Base-by-base conservation (phyloP, 2,888 invertebrate genomes). In the Germaria angustata region DNA sequence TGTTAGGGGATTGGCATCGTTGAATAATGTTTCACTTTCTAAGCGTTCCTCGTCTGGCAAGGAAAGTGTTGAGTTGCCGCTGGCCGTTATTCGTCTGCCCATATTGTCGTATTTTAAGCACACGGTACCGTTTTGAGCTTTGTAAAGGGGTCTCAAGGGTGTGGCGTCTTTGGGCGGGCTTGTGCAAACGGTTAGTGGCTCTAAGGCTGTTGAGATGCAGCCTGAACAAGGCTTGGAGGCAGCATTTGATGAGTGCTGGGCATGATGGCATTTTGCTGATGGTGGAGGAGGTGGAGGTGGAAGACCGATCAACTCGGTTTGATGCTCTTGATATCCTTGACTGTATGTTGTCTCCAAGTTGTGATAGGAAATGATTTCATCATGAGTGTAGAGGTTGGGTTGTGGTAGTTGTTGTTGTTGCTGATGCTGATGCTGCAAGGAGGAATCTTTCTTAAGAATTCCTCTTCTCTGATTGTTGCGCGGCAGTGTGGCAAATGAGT, bases 31-130 rank as follows among this genome's bases (percentile, higher is more conserved):
- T 84, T 91, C 91, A 61, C 87, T 90, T 84, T 91, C 90, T 24
- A 88, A 84, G 11, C 87, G 86, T 68, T 92, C 91, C 85, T 93
- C 93, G 87, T 94, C 96, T 84, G 96, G 95, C 85, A 97, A 92
- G 32, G 96, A 96, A 89, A 96, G 94, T 28, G 95, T 96, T 8
- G 97, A 97, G 89, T 96, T 96, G 59, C 97, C 97, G 84, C 96
- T 96, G 39, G 96, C 96, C 9, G 97, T 97, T 66, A 97, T 96
- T 84, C 97, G 93, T 68, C 96, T 95, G 7, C 97, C 97, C 95
- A 97, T 96, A 92, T 97, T 97, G 92, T 97, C 97, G 90, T 97
- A 97, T 83, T 95, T 95, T 84, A 90, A 88, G 24, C 86, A 86
- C n/a, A 87, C 87, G 28, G 87, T 85, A 39, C 80, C 80, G 11